A percentile compares a stretch with the other conserved stretches of the same genome.
These are phyloP conservation scores for Carassius carassius DNA, from an alignment of 2,113 vertebrate genomes.

Conservation along the genomic window DNA sequence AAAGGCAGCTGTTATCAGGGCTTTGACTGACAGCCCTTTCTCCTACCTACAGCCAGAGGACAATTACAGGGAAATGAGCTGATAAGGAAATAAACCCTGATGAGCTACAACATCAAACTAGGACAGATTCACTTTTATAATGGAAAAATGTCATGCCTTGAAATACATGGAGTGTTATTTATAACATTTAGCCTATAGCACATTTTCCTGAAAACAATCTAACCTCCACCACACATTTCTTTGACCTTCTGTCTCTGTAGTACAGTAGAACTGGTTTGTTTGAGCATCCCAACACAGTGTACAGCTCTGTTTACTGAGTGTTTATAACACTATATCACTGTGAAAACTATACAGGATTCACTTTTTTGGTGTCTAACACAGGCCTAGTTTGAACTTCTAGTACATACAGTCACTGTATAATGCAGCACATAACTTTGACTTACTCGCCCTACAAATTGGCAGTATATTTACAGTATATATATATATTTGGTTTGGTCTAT, in stretches of 20 bases:
- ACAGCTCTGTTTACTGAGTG: background rate
- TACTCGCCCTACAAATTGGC: too few relatives aligned
- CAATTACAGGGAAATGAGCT: slow-evolving; percentile 63
- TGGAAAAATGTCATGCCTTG: background rate
- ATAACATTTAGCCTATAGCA: background rate
- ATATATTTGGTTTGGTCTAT: too few relatives aligned
- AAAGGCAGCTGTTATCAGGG: background rate
- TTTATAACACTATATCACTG: too few relatives aligned
- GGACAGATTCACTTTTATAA: background rate
- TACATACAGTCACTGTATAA: too few relatives aligned
- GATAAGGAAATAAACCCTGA: slow-evolving; percentile 66
- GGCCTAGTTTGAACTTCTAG: too few relatives aligned
- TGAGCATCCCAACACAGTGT: background rate
- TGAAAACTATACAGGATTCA: background rate
- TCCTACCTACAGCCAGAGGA: slow-evolving; percentile 16
- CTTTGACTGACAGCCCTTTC: slow-evolving; percentile 36
- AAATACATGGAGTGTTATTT: background rate
- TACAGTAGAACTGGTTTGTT: background rate
- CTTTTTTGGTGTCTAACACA: background rate
- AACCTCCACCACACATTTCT: background rate
- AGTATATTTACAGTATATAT: too few relatives aligned
- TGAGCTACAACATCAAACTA: slow-evolving; percentile 51
- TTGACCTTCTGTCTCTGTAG: background rate
- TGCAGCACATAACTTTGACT: too few relatives aligned
- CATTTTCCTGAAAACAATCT: background rate